Evolutionary conservation across 2,113 vertebrate species (phyloP).

Genomic region (Numida meleagris): DNA sequence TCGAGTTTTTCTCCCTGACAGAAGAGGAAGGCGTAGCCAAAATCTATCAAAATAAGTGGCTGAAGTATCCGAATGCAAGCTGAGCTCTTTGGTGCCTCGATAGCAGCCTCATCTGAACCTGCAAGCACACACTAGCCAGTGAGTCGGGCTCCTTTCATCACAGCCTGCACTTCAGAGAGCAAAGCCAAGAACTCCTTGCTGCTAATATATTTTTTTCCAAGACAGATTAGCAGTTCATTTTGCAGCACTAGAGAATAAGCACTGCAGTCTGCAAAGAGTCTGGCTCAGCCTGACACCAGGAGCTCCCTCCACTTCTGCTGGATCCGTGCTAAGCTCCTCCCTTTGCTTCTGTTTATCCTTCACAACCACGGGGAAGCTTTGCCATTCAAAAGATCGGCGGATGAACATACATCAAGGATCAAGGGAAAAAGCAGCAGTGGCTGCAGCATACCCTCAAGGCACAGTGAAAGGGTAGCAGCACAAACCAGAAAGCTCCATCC

Average conservation of each 20-base stretch:
- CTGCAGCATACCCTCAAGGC: background rate
- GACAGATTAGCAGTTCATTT: background rate
- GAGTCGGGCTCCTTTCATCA: background rate
- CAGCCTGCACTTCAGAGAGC: background rate
- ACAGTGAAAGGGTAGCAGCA: background rate
- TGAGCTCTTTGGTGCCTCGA: background rate
- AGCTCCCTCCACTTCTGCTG: background rate
- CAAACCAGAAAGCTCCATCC: background rate
- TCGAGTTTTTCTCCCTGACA: background rate
- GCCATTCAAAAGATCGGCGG: background rate
- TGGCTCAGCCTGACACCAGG: background rate
- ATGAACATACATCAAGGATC: background rate
- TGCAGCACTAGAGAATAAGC: background rate
- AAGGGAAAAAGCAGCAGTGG: background rate
- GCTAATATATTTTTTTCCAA: background rate
- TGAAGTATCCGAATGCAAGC: background rate
- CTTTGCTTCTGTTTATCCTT: background rate
- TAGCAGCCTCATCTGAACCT: slow-evolving; percentile 26
- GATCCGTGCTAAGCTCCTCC: background rate
- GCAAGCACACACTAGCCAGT: background rate
- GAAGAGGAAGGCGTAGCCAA: background rate
- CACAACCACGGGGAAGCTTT: background rate
- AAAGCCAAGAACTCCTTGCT: background rate
- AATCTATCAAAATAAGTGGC: background rate
- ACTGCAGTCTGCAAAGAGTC: background rate